Percentiles rank a stretch among this genome's conserved stretches.
Evolutionary conservation across 2,888 invertebrate species (phyloP).

Genomic region (Scotopteryx bipunctaria): DNA sequence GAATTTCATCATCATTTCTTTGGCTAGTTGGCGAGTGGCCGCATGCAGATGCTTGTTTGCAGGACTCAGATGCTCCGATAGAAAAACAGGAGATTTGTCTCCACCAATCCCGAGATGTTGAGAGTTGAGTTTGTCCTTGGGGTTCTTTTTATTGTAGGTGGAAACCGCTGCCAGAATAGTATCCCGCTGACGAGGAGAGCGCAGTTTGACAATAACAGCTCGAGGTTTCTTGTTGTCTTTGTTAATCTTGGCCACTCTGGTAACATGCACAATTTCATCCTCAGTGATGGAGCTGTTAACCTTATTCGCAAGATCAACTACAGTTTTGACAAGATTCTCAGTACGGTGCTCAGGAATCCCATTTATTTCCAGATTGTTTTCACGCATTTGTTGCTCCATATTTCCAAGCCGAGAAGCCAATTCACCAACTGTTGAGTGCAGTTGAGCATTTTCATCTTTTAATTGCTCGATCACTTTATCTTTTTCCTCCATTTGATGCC

Average conservation of each 20-base stretch:
- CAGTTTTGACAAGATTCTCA: background rate
- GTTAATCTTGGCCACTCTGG: slow-evolving; percentile 8
- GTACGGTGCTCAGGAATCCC: background rate
- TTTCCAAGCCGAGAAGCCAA: too few relatives aligned
- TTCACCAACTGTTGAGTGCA: too few relatives aligned
- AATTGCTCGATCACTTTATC: too few relatives aligned
- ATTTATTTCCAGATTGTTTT: too few relatives aligned
- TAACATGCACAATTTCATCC: background rate
- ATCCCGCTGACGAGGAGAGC: slow-evolving; percentile 3
- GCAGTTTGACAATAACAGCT: slow-evolving; percentile 2
- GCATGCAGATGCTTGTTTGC: slow-evolving; percentile 16
- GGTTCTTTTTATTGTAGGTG: slow-evolving; percentile 3
- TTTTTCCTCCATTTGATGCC: too few relatives aligned
- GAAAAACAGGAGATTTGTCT: background rate
- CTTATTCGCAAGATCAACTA: background rate
- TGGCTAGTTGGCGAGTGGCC: slow-evolving; percentile 7
- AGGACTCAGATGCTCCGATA: slow-evolving; percentile 7
- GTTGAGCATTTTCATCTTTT: too few relatives aligned
- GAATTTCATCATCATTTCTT: background rate
- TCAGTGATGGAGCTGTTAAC: background rate
- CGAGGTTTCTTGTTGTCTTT: slow-evolving; percentile 4
- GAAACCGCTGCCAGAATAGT: slow-evolving; percentile 4
- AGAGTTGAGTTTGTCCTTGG: slow-evolving; percentile 3
- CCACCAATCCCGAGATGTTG: slow-evolving; percentile 13
- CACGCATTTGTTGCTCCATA: too few relatives aligned